These are phyloP conservation scores for Acanthisitta chloris DNA, from an alignment of 2,113 vertebrate species.

Conservation along the genomic window DNA sequence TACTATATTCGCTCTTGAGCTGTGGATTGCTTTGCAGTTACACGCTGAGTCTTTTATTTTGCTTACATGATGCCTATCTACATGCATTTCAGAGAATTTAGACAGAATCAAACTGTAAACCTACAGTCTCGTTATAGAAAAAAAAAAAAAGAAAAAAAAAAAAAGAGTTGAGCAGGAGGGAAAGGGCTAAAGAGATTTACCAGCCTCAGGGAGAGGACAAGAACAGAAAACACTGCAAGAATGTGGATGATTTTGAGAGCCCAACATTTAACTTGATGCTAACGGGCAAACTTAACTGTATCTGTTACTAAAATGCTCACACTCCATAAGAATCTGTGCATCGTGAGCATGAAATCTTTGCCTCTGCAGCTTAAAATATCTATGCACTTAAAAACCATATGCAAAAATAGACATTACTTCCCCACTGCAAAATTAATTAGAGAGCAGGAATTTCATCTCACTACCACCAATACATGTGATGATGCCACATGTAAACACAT, in stretches of 20 bases:
- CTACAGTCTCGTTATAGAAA: background rate
- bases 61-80: background rate
- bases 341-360: background rate
- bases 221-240: background rate
- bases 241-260: background rate
- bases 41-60: background rate
- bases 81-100: background rate
- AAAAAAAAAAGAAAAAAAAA: background rate
- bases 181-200: background rate
- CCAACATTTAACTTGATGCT: background rate
- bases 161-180: background rate
- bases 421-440: background rate
- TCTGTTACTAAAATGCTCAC: constrained; percentile 14
- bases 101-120: background rate
- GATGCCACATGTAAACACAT: background rate
- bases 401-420: background rate
- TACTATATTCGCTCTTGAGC: background rate
- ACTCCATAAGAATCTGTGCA: background rate
- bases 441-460: background rate
- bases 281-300: background rate
- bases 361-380: background rate
- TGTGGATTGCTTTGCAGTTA: background rate
- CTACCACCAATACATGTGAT: background rate
- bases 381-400: background rate
- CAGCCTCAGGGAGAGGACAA: background rate